Base-by-base conservation (phyloP, 2,113 vertebrate species). In the Aramus guarauna region DNA sequence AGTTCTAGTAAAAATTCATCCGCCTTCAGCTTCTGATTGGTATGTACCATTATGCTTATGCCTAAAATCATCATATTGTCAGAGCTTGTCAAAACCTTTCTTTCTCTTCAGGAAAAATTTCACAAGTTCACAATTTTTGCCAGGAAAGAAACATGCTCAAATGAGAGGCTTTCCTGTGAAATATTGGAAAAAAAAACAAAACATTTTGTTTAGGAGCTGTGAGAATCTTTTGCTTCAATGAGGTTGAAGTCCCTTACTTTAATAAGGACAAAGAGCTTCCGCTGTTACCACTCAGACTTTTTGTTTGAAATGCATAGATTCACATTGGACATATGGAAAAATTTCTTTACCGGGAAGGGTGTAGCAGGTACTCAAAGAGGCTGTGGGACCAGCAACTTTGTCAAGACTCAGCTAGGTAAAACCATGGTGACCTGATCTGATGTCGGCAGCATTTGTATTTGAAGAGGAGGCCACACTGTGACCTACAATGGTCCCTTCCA, bases 1-100 rank as follows among this genome's bases (percentile, higher is more conserved):
- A 50, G 64, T 82, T 82, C 76, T 16, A 73, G 52, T 19, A 82
- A 6, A 62, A 88, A 75, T 60, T 78, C 1, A 0, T 62, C 81
- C 1, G 4, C 48, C 53, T 94, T 75, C 71, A 75, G 24, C 69
- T 82, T 76, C 92, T 85, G 74, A 85, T 93, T 88, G 86, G 80
- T 88, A 56, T 20, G 53, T 85, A 88, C 66, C n/a, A 82, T 88
- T 85, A 90, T 37, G 69, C 73, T 96, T 95, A 94, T 95, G 92
- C 88, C 93, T 91, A 90, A 95, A 94, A 95, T 94, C 87, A 91
- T 91, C 94, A 93, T 77, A 64, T 9, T 96, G 94, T 88, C 94
- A 95, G 77, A 79, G 48, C 48, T 66, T 95, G 93, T 96, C 92
- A 96, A 96, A 97, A 96, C 93, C 53, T 79, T 88, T 85, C 80